phyloP scores from a whole-genome alignment of 2,113 vertebrate genomes.

The Cyprinodon brontotheroides region DNA sequence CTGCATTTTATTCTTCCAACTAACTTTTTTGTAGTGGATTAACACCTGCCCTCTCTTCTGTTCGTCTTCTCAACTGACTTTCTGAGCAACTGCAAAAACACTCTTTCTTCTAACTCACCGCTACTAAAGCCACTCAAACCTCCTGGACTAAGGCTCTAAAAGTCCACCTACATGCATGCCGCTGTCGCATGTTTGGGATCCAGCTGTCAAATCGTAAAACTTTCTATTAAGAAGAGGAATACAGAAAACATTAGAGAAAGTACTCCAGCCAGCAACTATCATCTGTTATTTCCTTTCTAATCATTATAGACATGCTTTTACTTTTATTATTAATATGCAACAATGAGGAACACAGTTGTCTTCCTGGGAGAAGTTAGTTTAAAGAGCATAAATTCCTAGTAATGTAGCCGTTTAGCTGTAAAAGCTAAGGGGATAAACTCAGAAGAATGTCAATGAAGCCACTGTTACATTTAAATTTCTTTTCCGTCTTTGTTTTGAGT shows the following conservation, averaged over 20 bases:
- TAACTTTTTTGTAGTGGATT: constrained; percentile 82
- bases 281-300: constrained; percentile 72
- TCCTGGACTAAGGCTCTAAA: constrained; percentile 79
- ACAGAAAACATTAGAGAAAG: constrained; percentile 52
- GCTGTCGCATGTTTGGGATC: constrained; percentile 81
- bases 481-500: constrained; percentile 36
- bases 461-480: constrained; percentile 52
- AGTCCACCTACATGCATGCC: constrained; percentile 85
- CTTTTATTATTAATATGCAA: constrained; percentile 81
- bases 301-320: constrained; percentile 75
- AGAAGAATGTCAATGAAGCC: constrained; percentile 78
- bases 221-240: constrained; percentile 69
- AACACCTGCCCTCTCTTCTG: constrained; percentile 74
- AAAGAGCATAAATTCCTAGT: constrained; percentile 12
- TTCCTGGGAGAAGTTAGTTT: constrained; percentile 6
- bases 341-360: constrained; percentile 67
- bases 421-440: constrained; percentile 17
- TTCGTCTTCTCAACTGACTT: constrained; percentile 75
- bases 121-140: constrained; percentile 76
- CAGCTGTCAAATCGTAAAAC: constrained; percentile 67
- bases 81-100: constrained; percentile 77
- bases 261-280: constrained; percentile 64
- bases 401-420: background rate
- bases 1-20: constrained; percentile 80
- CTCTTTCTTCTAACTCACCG: constrained; percentile 78